Evolutionary conservation across 2,888 invertebrate genomes (phyloP).

Genomic region (Ligdia adustata): DNA sequence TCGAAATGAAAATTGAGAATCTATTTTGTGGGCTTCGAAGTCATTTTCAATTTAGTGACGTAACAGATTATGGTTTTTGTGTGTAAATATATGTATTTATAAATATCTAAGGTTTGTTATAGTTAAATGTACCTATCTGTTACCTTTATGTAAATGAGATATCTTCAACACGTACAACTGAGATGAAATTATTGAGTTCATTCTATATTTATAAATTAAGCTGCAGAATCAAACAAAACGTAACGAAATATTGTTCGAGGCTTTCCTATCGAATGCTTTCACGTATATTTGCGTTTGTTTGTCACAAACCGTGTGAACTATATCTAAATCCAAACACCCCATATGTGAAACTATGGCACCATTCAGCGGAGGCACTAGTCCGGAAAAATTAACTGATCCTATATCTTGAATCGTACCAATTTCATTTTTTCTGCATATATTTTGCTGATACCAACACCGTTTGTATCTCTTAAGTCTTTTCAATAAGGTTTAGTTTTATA

Average conservation of each 20-base stretch:
- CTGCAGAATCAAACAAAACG: background rate
- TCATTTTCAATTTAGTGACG: background rate
- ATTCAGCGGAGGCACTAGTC: slow-evolving; percentile 74
- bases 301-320: slow-evolving; percentile 31
- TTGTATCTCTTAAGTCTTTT: slow-evolving; percentile 31
- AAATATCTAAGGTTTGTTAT: too few species aligned
- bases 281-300: slow-evolving; percentile 6
- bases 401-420: slow-evolving; percentile 61
- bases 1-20: slow-evolving; percentile 11
- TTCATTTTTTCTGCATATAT: slow-evolving; percentile 44
- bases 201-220: too few species aligned
- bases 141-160: too few species aligned
- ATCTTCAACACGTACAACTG: too few species aligned
- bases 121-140: too few species aligned
- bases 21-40: slow-evolving; percentile 1
- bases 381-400: slow-evolving; percentile 78
- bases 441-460: slow-evolving; percentile 15
- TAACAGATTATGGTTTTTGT: background rate
- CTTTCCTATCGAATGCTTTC: background rate
- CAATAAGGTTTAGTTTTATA: slow-evolving; percentile 41
- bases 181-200: too few species aligned
- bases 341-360: slow-evolving; percentile 54
- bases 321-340: slow-evolving; percentile 46
- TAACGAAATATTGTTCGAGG: background rate
- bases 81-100: too few species aligned